These are phyloP conservation scores for Reticulitermes lucifugus DNA, from an alignment of 2,888 invertebrate species.

Conservation along the genomic window DNA sequence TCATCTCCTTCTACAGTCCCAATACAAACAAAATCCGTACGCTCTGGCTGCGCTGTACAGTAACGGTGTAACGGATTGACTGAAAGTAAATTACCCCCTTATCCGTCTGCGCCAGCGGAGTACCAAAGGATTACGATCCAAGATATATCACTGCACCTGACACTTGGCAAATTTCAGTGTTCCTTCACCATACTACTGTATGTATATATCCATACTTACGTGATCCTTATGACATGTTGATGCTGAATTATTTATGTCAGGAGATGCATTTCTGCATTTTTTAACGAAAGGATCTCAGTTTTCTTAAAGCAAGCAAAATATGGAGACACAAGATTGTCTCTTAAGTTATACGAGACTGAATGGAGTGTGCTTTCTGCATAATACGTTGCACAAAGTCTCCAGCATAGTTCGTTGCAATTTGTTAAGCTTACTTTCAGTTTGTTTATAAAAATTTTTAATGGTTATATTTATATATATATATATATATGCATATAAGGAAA, in stretches of 20 bases:
- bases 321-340: too few species aligned
- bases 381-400: too few species aligned
- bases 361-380: too few species aligned
- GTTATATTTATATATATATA: too few species aligned
- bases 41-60: not conserved
- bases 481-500: too few species aligned
- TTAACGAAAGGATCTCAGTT: too few species aligned
- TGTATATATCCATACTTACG: not conserved
- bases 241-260: not conserved
- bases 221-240: not conserved
- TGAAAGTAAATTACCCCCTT: constrained; percentile 25
- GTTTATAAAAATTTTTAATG: too few species aligned
- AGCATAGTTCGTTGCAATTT: too few species aligned
- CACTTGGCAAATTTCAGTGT: not conserved
- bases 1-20: not conserved
- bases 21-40: not conserved
- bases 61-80: not conserved
- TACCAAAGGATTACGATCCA: not conserved
- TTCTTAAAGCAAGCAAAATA: too few species aligned
- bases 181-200: not conserved
- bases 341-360: too few species aligned
- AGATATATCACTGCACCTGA: constrained; percentile 14
- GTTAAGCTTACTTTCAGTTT: too few species aligned
- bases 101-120: not conserved
- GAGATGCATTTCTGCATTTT: too few species aligned